Evolutionary conservation across 2,797 vertebrate genomes (phyloP), one percentile per base, ranked within the genome.

Genomic region (Emys orbicularis): DNA sequence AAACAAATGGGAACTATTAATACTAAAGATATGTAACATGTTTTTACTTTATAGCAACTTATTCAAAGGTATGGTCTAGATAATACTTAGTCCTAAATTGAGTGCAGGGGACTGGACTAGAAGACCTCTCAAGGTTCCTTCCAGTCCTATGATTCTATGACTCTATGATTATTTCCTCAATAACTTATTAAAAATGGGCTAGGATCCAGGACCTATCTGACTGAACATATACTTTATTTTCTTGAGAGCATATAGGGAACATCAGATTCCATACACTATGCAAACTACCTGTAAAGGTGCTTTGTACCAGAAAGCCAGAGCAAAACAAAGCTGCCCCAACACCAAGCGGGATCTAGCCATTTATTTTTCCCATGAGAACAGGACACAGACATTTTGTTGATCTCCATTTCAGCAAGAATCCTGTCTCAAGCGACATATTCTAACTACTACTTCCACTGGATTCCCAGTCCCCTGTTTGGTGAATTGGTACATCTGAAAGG

Each of bases 81-180:
- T 56, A 23, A 25, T 56, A 56, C 54, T 11, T 56, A 56, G 23
- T 56, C 54, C 54, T 56, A 27, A 25, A 10, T 56, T 56, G 25
- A 56, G 25, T 56, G 25, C 23, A 56, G 54, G 54, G 54, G 23
- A 56, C 25, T 56, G 25, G 54, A 56, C 23, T 56, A 56, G 54
- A 56, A 56, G 25, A 56, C 54, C 54, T 27, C 54, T 56, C 25
- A 56, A 56, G 54, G 54, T 56, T 56, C 25, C 54, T 56, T 56
- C 25, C 25, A 11, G 54, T 56, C 23, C 54, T 56, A 10, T 56
- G 54, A 25, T 56, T 56, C 54, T 56, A 56, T 27, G 25, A 25
- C 25, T 56, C 10, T 27, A 9, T 27, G 86, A 94, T 93, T 79
- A 59, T 87, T 92, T 82, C 29, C 7, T 87, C 82, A 93, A 50